Percentiles rank a stretch among this genome's conserved stretches.
Evolutionary conservation across 2,113 vertebrate species (phyloP).

Genomic region (Heteronetta atricapilla): DNA sequence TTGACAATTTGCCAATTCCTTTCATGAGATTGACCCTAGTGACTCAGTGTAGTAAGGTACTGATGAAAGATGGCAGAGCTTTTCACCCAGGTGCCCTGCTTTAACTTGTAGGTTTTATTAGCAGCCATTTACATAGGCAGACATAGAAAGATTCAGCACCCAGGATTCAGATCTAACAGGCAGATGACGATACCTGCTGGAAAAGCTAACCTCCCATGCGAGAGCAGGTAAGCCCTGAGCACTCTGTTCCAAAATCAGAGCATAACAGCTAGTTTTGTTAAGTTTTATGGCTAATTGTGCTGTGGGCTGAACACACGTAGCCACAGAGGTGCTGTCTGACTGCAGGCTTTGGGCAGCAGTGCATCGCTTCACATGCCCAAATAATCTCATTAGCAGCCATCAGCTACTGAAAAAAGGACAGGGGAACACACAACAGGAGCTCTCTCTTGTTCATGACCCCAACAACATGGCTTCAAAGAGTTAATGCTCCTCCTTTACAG

Average conservation of each 20-base stretch:
- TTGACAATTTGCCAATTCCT: neutral
- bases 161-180: neutral
- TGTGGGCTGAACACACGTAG: too few species aligned
- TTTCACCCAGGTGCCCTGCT: neutral
- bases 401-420: neutral
- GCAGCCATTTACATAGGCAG: neutral
- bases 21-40: neutral
- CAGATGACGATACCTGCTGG: neutral
- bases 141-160: neutral
- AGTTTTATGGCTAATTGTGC: too few species aligned
- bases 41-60: neutral
- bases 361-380: too few species aligned
- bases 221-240: neutral
- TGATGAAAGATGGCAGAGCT: neutral
- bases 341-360: too few species aligned
- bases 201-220: neutral
- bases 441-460: neutral
- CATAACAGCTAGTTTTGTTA: too few species aligned
- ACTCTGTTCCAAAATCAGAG: too few species aligned
- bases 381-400: neutral
- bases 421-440: neutral
- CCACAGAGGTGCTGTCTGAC: too few species aligned
- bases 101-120: neutral
- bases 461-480: neutral
- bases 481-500: neutral